Evolutionary conservation across 1,140 invertebrate genomes (phyloP), one percentile per base, ranked within the genome.

Genomic region (Cyphomyrmex costatus): DNA sequence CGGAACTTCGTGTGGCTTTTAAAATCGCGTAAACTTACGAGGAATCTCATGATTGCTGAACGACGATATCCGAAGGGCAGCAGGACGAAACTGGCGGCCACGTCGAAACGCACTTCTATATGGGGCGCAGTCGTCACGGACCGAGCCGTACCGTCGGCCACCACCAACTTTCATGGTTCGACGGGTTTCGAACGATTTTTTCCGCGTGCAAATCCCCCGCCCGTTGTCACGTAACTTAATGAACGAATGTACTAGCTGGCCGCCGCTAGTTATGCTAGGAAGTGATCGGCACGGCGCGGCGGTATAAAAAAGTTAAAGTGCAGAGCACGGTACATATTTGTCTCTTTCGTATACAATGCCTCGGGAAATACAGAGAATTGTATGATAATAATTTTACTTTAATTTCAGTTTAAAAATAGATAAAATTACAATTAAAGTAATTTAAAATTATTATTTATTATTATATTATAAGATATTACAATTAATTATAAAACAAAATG

Each of bases 71-170:
- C 80, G 87, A 89, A 91, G 86, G 73, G 88, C 90, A 92, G 89
- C 89, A 88, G 90, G 91, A 89, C 88, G 89, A 93, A 95, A 95
- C 95, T 95, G 94, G 86, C 91, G 49, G 58, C 85, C 74, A 86
- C 66, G 90, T 92, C 80, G 88, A 89, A 89, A 92, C 78, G 92
- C 94, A 93, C 94, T 94, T 94, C 93, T 95, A 95, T 95, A 95
- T 94, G 94, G 92, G 42, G 89, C 94, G 61, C 92, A 82, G 86
- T 87, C 80, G 86, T 85, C 78, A 53, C 88, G 77, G 74, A 66
- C 56, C 73, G 77, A 88, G 61, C 83, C 86, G 83, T 61, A 61
- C 71, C 24, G 68, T 83, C 85, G 80, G 63, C 85, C 89, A 87
- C 83, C 91, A 88, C 90, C 85, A 91, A 88, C 92, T 93, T 92